phyloP scores from a whole-genome alignment of 2,888 invertebrate genomes.

The Andrena haemorrhoa region DNA sequence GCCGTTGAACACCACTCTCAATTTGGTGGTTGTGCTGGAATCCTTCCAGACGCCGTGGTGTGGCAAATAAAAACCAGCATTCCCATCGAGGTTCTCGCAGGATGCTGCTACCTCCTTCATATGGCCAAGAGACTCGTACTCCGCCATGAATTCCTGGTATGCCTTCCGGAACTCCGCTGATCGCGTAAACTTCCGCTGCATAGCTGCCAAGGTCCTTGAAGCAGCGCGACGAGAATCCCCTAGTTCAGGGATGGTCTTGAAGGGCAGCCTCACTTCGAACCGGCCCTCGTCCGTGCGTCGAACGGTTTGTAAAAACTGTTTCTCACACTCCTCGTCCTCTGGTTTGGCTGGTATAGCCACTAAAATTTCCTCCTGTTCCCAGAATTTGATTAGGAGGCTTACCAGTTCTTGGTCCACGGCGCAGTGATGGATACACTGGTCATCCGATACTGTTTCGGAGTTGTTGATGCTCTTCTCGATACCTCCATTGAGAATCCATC shows the following conservation, averaged over 20 bases:
- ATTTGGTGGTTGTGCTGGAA: conserved; percentile 3
- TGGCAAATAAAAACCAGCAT: not conserved
- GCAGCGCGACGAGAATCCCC: not conserved
- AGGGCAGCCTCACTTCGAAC: conserved; percentile 1
- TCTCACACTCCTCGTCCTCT: not conserved
- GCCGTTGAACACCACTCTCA: too few species aligned
- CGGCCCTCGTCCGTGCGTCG: not conserved
- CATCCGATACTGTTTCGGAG: too few species aligned
- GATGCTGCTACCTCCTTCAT: not conserved
- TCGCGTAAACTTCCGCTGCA: too few species aligned
- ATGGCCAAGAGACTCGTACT: not conserved
- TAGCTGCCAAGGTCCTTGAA: not conserved
- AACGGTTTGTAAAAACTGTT: not conserved
- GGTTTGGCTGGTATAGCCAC: not conserved
- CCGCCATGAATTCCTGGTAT: too few species aligned
- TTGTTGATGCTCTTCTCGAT: too few species aligned
- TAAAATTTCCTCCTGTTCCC: conserved; percentile 1
- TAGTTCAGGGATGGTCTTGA: not conserved
- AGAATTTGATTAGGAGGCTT: not conserved
- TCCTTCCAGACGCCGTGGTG: conserved; percentile 7
- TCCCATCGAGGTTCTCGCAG: too few species aligned
- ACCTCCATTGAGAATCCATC: too few species aligned
- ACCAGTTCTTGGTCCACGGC: not conserved
- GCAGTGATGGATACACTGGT: too few species aligned
- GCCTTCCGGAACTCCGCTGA: too few species aligned